A percentile compares a stretch with the other conserved stretches of the same genome.
These are phyloP conservation scores for Branchinecta lynchi DNA, from an alignment of 1,140 invertebrate genomes.

Conservation along the genomic window DNA sequence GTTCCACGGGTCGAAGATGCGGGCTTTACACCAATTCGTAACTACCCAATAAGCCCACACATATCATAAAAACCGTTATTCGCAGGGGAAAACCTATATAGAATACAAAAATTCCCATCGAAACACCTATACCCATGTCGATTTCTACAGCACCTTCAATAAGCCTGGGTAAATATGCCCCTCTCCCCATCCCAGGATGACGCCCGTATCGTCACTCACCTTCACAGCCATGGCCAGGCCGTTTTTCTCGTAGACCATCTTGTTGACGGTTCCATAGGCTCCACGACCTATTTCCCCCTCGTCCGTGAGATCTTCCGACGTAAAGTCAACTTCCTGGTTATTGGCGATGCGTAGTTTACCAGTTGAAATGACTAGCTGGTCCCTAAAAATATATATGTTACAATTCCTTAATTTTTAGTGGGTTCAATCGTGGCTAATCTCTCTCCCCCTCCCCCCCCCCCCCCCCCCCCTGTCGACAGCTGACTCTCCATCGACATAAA, in stretches of 20 bases:
- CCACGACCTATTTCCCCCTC: constrained; percentile 85
- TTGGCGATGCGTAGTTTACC: not conserved
- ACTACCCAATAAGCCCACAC: too few species aligned
- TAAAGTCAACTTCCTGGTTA: constrained; percentile 19
- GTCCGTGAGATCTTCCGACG: constrained; percentile 57
- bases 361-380: constrained; percentile 2
- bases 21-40: too few species aligned
- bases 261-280: constrained; percentile 92
- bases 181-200: not conserved
- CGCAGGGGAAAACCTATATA: constrained; percentile 19
- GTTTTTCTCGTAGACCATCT: constrained; percentile 80
- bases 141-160: constrained; percentile 3
- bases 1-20: too few species aligned
- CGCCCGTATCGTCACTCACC: constrained; percentile 42
- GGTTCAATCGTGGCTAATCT: too few species aligned
- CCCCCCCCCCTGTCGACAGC: too few species aligned
- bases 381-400: not conserved
- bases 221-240: constrained; percentile 82
- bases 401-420: too few species aligned
- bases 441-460: too few species aligned
- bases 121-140: not conserved
- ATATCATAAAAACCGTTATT: too few species aligned
- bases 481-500: too few species aligned
- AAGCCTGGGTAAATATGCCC: not conserved
- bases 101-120: constrained; percentile 19